These are phyloP conservation scores for Baryphthengus martii DNA, from an alignment of 2,113 vertebrate species.

Conservation along the genomic window DNA sequence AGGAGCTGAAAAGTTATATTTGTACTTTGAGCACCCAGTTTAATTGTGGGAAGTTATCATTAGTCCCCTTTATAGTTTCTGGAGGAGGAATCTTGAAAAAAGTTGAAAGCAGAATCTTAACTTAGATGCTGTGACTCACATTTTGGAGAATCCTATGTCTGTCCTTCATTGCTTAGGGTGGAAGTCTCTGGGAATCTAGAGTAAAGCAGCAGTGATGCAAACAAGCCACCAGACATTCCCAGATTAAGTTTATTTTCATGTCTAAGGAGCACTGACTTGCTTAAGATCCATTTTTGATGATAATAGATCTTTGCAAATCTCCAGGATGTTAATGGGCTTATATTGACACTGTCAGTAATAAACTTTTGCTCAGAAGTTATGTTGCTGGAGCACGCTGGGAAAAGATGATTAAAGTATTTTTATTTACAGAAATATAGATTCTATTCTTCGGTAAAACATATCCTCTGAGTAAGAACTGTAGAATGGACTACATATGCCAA, in stretches of 20 bases:
- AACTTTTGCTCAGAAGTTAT: background rate
- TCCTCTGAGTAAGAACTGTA: background rate
- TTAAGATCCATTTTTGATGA: background rate
- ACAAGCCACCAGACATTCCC: background rate
- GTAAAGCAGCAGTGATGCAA: fast-evolving
- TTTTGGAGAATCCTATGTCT: background rate
- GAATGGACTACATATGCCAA: background rate
- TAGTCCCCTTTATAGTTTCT: background rate
- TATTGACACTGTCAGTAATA: background rate
- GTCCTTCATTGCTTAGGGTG: background rate
- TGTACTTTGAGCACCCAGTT: background rate
- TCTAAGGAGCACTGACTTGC: background rate
- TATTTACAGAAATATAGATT: background rate
- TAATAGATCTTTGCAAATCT: background rate
- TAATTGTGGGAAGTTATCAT: background rate
- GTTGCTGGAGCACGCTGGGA: background rate
- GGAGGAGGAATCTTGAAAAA: background rate
- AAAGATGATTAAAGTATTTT: background rate
- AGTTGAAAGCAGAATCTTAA: background rate
- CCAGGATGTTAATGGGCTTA: background rate
- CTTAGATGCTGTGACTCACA: background rate
- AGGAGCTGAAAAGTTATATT: background rate
- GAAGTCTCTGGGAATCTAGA: background rate
- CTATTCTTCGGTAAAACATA: background rate
- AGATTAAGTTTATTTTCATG: background rate